These are phyloP conservation scores for Epinotia bilunana DNA, from an alignment of 2,888 invertebrate genomes.

Conservation along the genomic window DNA sequence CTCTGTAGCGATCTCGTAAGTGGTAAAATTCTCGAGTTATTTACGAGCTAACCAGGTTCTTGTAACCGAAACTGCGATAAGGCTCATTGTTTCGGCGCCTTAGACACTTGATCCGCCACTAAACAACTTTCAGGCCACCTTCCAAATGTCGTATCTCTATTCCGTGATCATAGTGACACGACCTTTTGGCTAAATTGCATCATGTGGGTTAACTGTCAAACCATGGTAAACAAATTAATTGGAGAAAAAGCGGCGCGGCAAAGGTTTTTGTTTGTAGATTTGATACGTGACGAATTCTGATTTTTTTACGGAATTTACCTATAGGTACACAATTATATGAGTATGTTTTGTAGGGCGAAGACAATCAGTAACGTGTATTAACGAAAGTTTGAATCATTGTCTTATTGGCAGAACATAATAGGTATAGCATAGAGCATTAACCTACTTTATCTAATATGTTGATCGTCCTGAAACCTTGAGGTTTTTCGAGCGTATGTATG, in stretches of 20 bases:
- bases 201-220: slow-evolving; percentile 15
- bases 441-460: too few relatives aligned
- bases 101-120: slow-evolving; percentile 1
- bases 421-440: too few relatives aligned
- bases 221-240: slow-evolving; percentile 14
- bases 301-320: background rate
- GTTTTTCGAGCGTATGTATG: too few relatives aligned
- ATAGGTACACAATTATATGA: too few relatives aligned
- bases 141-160: background rate
- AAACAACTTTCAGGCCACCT: background rate
- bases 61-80: slow-evolving; percentile 5
- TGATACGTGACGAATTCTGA: slow-evolving; percentile 1
- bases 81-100: slow-evolving; percentile 13
- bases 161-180: background rate
- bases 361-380: background rate
- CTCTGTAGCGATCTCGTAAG: background rate
- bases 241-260: slow-evolving; percentile 1
- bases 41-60: slow-evolving; percentile 6
- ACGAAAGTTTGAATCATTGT: slow-evolving; percentile 1
- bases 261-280: slow-evolving; percentile 1
- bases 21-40: background rate
- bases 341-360: slow-evolving; percentile 5
- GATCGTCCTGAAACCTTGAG: too few relatives aligned
- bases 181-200: background rate
- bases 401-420: background rate